Conservation (phyloP, 2,888 invertebrate genomes). For the Allophyes oxyacanthae region DNA sequence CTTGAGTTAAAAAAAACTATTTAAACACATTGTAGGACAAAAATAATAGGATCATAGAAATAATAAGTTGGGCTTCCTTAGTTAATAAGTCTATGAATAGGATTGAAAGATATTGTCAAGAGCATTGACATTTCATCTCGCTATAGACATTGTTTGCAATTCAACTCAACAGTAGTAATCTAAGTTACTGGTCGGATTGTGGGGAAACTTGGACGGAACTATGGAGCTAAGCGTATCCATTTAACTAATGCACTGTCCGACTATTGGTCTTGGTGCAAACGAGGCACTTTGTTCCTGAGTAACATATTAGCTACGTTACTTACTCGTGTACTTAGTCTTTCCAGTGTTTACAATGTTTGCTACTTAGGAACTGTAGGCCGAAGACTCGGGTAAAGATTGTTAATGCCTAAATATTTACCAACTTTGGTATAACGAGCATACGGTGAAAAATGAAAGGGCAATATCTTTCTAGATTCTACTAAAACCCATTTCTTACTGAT, state of each 20-base stretch:
- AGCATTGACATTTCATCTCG: constrained; percentile 75
- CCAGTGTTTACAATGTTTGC: constrained; percentile 58
- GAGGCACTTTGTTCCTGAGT: constrained; percentile 83
- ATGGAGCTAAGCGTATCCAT: constrained; percentile 82
- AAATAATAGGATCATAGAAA: no score
- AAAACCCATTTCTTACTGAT: no score
- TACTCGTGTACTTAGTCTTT: constrained; percentile 60
- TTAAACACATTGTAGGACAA: no score
- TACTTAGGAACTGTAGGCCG: constrained; percentile 36
- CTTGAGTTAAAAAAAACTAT: neutral
- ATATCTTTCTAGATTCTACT: no score
- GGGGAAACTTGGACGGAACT: constrained; percentile 81
- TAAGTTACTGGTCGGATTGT: constrained; percentile 83
- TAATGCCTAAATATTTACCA: constrained; percentile 20
- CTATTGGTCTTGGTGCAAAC: constrained; percentile 86
- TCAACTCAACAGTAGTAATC: constrained; percentile 78
- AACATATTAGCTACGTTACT: constrained; percentile 77
- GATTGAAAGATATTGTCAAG: constrained; percentile 52
- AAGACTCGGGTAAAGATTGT: constrained; percentile 21
- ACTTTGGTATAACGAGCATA: neutral
- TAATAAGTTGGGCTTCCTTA: no score
- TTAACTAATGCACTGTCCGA: constrained; percentile 87
- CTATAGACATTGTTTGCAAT: constrained; percentile 76
- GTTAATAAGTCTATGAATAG: no score
- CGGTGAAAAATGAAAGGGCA: neutral